Evolutionary conservation across 2,888 invertebrate species (phyloP).

Genomic region (Melinopterus prodromus): DNA sequence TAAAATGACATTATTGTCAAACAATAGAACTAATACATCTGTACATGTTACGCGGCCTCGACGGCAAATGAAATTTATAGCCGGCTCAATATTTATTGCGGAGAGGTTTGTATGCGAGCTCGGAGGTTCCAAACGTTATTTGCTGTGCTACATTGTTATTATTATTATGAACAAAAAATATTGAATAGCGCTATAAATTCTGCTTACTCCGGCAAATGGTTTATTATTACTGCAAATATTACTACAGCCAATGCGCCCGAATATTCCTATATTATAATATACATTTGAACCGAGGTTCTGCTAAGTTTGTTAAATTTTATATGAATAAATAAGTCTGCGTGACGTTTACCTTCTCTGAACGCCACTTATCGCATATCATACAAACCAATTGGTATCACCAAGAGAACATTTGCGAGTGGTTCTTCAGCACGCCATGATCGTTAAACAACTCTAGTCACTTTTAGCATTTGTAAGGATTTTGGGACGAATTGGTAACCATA

Average conservation of each 20-base stretch:
- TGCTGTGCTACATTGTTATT: neutral
- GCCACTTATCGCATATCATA: too few relatives aligned
- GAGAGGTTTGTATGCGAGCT: neutral
- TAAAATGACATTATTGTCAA: slow-evolving; percentile 28
- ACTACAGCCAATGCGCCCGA: neutral
- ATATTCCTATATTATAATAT: neutral
- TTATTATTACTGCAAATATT: slow-evolving; percentile 4
- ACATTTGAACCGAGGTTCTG: too few relatives aligned
- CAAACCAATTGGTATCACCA: too few relatives aligned
- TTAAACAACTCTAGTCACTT: too few relatives aligned
- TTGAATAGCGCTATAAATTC: neutral
- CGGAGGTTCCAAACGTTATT: neutral
- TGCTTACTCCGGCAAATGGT: neutral
- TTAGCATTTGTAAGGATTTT: too few relatives aligned
- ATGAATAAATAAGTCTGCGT: too few relatives aligned
- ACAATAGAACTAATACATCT: slow-evolving; percentile 25
- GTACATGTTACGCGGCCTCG: slow-evolving; percentile 13
- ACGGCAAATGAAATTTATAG: slow-evolving; percentile 21
- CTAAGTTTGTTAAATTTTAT: too few relatives aligned
- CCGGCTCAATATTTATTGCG: neutral
- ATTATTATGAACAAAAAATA: neutral
- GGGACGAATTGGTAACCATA: too few relatives aligned
- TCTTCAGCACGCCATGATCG: too few relatives aligned
- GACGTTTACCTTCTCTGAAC: too few relatives aligned
- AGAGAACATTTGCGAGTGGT: too few relatives aligned